A percentile compares a stretch with the other conserved stretches of the same genome.
These are phyloP conservation scores for Trachurus trachurus DNA, from an alignment of 2,797 vertebrate genomes.

Conservation along the genomic window DNA sequence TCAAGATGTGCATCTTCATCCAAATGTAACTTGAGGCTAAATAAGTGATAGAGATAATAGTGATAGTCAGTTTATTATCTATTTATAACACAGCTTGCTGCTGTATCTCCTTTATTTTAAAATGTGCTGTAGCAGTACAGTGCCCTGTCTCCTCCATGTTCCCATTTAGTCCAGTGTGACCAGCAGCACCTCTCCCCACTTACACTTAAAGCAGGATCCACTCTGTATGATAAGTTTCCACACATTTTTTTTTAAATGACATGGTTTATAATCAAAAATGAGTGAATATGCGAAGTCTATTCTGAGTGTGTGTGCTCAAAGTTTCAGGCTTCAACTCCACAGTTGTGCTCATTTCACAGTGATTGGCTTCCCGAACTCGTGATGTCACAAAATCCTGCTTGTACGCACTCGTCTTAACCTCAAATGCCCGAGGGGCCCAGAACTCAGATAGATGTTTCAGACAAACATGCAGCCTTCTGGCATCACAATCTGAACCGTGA, in stretches of 20 bases:
- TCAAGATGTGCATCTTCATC: conserved; percentile 35
- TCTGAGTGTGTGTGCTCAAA: neutral
- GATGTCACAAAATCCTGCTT: neutral
- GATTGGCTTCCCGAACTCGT: neutral
- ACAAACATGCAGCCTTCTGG: neutral
- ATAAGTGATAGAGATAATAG: neutral
- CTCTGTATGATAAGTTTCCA: neutral
- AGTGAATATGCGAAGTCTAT: neutral
- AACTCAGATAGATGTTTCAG: neutral
- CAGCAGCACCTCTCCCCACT: neutral
- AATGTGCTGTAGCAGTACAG: neutral
- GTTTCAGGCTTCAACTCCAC: neutral
- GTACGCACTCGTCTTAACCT: neutral
- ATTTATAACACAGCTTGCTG: neutral
- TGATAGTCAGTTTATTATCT: neutral
- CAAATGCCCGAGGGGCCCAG: neutral
- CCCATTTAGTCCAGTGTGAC: neutral
- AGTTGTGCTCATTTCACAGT: neutral
- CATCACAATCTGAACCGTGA: neutral
- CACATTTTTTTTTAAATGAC: neutral
- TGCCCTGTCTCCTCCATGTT: neutral
- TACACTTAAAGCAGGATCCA: neutral
- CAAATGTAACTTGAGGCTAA: conserved; percentile 17
- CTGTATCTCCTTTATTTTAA: neutral
- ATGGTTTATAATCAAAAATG: neutral